Base-by-base conservation (phyloP, 2,888 invertebrate genomes). In the Agrotis puta region DNA sequence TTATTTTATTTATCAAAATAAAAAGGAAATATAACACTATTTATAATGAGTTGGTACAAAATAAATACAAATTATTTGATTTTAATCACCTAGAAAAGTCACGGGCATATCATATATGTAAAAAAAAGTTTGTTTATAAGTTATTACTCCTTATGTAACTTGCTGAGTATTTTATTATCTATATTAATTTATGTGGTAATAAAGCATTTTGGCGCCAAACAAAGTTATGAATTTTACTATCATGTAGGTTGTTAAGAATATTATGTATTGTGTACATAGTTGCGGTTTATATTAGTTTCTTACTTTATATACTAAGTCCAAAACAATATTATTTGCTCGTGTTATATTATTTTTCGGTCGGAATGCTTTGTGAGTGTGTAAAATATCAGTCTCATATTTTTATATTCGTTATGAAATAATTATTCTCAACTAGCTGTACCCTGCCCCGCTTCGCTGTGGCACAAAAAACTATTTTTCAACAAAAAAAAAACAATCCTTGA, bases 161-260 rank as follows among this genome's bases (percentile, higher is more conserved):
- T 33, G 16, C 16, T 13, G 53, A 48, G n/a, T 48, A n/a, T 27
- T 74, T n/a, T 39, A 43, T 47, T 51, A 27, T 54, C 54, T 51
- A 48, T 27, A 39, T 33, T 33, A 33, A 33, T 58, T 58, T 53
- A 76, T 75, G 47, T 75, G 47, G 18, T n/a, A 22, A 45, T 24
- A 56, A 58, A 76, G 50, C 13, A 20, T 24, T 66, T 67, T 64
- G 50, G 27, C 70, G 53, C 63, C 39, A 56, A 72, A 57, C 51
- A 27, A 45, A 50, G 39, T 33, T 16, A 48, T n/a, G 11, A 13
- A 51, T 64, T 64, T 77, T 65, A 57, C 11, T 54, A n/a, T 13
- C 53, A 13, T 14, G 11, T 63, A 33, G 48, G 50, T 24, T 58
- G 53, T 27, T 57, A 48, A 51, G n/a, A 47, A 54, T 24, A 53